Conservation (phyloP, 2,113 vertebrate species). For the Miniopterus natalensis region DNA sequence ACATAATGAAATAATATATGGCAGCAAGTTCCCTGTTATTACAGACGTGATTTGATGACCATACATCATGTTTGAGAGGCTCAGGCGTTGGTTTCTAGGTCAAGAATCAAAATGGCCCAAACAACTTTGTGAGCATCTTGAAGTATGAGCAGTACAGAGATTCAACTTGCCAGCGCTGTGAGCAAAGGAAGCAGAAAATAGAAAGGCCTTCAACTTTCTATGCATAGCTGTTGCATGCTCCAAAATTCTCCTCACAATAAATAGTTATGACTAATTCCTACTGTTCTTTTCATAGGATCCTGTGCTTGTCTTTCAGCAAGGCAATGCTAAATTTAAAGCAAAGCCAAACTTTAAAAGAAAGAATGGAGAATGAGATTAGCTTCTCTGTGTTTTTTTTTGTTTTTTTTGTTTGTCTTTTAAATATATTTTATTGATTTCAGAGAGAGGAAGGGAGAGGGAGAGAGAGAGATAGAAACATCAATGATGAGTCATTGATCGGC, state of each 20-base stretch:
- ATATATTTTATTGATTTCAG: too few relatives aligned
- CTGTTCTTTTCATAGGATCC: background rate
- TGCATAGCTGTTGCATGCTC: background rate
- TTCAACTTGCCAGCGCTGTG: background rate
- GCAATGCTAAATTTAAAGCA: background rate
- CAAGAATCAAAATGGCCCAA: background rate
- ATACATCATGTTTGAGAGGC: background rate
- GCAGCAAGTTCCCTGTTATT: background rate
- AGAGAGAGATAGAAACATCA: too few relatives aligned
- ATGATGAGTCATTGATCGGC: too few relatives aligned
- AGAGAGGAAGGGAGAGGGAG: too few relatives aligned
- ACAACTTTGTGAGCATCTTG: background rate
- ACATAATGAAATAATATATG: background rate
- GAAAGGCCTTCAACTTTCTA: background rate
- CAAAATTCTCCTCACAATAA: constrained; percentile 6
- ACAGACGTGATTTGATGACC: background rate
- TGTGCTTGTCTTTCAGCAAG: constrained; percentile 33
- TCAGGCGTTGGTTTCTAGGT: background rate
- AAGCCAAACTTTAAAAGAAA: background rate
- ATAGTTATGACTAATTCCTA: background rate
- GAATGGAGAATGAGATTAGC: background rate
- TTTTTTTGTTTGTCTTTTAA: too few relatives aligned
- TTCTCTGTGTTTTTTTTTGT: background rate
- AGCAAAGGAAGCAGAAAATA: background rate
- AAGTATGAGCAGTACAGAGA: background rate